Conservation (phyloP, 2,888 invertebrate species). For the Cyclophora punctaria region DNA sequence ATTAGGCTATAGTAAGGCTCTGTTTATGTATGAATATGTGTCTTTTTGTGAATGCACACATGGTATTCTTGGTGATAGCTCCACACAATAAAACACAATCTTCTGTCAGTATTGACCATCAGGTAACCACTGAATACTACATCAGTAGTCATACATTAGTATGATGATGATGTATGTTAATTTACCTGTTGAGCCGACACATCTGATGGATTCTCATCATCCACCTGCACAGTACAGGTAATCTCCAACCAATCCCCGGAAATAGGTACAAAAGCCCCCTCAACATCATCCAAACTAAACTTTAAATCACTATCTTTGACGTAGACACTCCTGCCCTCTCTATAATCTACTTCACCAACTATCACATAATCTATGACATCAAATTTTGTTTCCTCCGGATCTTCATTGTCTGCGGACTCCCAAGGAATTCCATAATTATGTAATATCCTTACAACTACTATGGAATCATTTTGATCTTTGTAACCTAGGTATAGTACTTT, state of each 20-base stretch:
- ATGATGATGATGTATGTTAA: neutral
- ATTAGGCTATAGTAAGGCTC: too few relatives aligned
- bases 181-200: slow-evolving; percentile 28
- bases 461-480: slow-evolving; percentile 51
- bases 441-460: slow-evolving; percentile 75
- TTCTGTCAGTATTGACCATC: too few relatives aligned
- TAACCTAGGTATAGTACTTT: slow-evolving; percentile 75
- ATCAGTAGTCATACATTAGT: too few relatives aligned
- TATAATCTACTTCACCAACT: slow-evolving; percentile 45
- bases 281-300: slow-evolving; percentile 77
- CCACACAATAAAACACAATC: too few relatives aligned
- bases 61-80: too few relatives aligned
- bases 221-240: slow-evolving; percentile 76
- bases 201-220: slow-evolving; percentile 68
- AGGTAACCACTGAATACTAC: too few relatives aligned
- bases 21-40: too few relatives aligned
- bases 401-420: slow-evolving; percentile 47
- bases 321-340: slow-evolving; percentile 45
- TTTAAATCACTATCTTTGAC: slow-evolving; percentile 74
- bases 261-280: slow-evolving; percentile 78
- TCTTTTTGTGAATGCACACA: too few relatives aligned
- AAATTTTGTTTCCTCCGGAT: slow-evolving; percentile 38
- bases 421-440: slow-evolving; percentile 68
- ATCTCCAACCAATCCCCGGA: slow-evolving; percentile 82
- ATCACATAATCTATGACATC: slow-evolving; percentile 50